Conservation (phyloP, 2,797 vertebrate species). For the Gambelia wislizenii region DNA sequence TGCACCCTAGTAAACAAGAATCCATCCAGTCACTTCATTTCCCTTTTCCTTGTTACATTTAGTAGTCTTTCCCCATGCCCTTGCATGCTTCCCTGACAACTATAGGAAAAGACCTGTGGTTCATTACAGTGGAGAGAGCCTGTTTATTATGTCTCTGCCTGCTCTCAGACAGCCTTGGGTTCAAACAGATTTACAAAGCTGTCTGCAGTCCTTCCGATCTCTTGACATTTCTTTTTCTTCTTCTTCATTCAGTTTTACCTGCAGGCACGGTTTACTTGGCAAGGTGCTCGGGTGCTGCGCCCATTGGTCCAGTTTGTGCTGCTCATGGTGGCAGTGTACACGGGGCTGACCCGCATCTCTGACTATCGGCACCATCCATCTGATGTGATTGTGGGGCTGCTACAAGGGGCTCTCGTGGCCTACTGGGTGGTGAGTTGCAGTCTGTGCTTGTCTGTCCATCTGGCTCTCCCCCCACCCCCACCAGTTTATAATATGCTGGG, state of each 20-base stretch:
- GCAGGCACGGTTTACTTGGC: constrained; percentile 84
- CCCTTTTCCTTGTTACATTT: not conserved
- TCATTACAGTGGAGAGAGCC: not conserved
- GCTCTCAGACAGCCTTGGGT: not conserved
- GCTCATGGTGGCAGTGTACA: constrained; percentile 85
- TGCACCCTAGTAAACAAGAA: not conserved
- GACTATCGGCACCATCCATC: constrained; percentile 86
- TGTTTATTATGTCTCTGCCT: not conserved
- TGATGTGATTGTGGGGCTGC: constrained; percentile 82
- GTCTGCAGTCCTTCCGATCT: not conserved
- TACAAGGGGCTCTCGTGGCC: constrained; percentile 85
- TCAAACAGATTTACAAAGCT: not conserved
- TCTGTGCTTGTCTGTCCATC: too few relatives aligned
- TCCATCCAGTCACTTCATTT: not conserved
- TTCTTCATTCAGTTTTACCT: constrained; percentile 81
- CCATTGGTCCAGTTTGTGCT: constrained; percentile 85
- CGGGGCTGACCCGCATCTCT: constrained; percentile 82
- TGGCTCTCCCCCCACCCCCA: not conserved
- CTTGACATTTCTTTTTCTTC: not conserved
- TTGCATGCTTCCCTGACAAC: not conserved
- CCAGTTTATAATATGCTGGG: too few relatives aligned
- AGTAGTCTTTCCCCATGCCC: not conserved
- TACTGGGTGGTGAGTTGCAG: constrained; percentile 85
- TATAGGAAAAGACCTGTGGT: not conserved
- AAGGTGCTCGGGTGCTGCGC: constrained; percentile 80